A percentile compares a stretch with the other conserved stretches of the same genome.
Conservation (phyloP, 2,113 vertebrate species). For the Poecilia latipinna region DNA sequence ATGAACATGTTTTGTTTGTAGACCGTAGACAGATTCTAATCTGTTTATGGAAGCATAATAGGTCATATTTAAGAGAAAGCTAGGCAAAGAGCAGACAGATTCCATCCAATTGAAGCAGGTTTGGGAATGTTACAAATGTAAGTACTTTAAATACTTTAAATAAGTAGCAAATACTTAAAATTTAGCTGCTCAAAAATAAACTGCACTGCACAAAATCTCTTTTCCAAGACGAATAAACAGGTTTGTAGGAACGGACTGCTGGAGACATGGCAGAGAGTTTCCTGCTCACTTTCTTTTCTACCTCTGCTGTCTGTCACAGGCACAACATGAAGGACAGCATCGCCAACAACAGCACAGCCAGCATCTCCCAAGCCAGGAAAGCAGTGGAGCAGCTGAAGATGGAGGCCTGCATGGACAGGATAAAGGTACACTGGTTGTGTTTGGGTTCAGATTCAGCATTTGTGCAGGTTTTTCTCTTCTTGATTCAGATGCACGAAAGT, state of each 20-base stretch:
- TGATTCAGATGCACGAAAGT: neutral
- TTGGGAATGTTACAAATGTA: conserved; percentile 10
- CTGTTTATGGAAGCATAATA: too few relatives aligned
- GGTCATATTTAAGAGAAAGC: conserved; percentile 6
- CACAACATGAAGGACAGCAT: conserved; percentile 89
- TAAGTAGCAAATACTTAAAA: conserved; percentile 20
- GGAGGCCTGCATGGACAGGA: conserved; percentile 98
- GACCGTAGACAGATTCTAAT: too few relatives aligned
- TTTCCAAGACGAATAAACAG: neutral
- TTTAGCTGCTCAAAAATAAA: conserved; percentile 8
- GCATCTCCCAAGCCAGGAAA: conserved; percentile 96
- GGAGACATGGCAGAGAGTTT: neutral
- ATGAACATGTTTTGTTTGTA: too few relatives aligned
- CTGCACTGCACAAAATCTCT: neutral
- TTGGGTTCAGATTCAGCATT: too few relatives aligned
- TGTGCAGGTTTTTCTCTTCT: neutral
- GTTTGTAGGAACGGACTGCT: neutral
- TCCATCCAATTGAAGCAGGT: neutral
- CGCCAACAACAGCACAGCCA: conserved; percentile 91
- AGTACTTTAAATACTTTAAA: conserved; percentile 3
- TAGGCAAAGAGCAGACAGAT: neutral
- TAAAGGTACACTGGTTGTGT: conserved; percentile 84
- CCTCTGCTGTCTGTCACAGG: conserved; percentile 66
- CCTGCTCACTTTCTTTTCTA: neutral
- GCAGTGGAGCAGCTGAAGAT: conserved; percentile 98